Evolutionary conservation across 2,888 invertebrate genomes (phyloP), one percentile per base, ranked within the genome.

Genomic region (Trisateles emortualis): DNA sequence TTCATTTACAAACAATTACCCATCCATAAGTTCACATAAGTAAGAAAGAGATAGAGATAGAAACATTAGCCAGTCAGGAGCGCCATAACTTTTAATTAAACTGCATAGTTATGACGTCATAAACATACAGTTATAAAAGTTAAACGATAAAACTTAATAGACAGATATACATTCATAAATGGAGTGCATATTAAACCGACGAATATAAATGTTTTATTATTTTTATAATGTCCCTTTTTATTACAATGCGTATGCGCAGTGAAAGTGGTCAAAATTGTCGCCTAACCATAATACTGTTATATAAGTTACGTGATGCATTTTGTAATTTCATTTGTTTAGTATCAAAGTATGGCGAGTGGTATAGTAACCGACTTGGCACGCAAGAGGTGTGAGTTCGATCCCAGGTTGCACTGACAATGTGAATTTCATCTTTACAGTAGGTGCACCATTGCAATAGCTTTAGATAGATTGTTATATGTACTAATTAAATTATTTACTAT

Each of bases 181-280:
- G 13, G 26, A 35, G 26, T 36, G 39, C 24, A 36, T 60, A 45
- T n/a, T 35, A 49, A 14, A 40, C 26, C 24, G 16, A 19, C 11
- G 39, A 52, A 57, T 53, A 61, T 14, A 29, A 63, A 49, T 55
- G 42, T 26, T 39, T n/a, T 63, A 53, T 56, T 54, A 67, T 45
- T 17, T 29, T 9, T 49, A 49, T 58, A 52, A 58, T 56, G 57
- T 24, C n/a, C 10, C 35, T 40, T 19, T 58, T 59, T 58, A 71
- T 52, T 14, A 45, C 17, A 1, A 16, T 59, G 52, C 56, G 50
- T 50, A 36, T 45, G 44, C 50, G 26, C 43, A 60, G 68, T 52
- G 68, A 68, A 68, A 68, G 68, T 65, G 39, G 17, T 26, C 3
- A 47, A 26, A 52, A 41, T n/a, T 55, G 42, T 58, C 53, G 26